phyloP scores from a whole-genome alignment of 2,888 invertebrate genomes.

The Thelaira solivaga region DNA sequence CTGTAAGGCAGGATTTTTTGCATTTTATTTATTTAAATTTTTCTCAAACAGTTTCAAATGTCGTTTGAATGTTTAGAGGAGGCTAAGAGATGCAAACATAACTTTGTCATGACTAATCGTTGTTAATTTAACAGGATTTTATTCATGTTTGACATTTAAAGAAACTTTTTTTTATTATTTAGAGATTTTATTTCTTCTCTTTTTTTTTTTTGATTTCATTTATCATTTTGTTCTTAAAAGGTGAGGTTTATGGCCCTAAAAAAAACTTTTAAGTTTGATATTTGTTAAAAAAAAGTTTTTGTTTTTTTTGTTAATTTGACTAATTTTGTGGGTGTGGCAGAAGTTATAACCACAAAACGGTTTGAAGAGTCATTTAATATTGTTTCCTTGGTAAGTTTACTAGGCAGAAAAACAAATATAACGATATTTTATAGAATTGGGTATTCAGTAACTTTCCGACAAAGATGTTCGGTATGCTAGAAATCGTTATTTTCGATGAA shows the following conservation, averaged over 20 bases:
- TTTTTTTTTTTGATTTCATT: background rate
- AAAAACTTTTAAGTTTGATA: conserved; percentile 11
- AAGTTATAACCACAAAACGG: too few species aligned
- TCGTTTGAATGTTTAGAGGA: conserved; percentile 23
- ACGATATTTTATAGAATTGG: too few species aligned
- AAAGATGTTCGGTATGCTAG: too few species aligned
- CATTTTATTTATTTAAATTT: conserved; percentile 6
- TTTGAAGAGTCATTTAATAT: too few species aligned
- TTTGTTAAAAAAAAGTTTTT: conserved; percentile 3
- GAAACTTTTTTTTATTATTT: conserved; percentile 13
- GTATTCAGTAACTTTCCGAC: too few species aligned
- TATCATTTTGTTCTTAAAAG: conserved; percentile 15
- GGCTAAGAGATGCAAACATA: conserved; percentile 40
- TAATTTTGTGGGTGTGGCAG: conserved; percentile 16
- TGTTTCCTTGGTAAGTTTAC: too few species aligned
- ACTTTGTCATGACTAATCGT: conserved; percentile 58
- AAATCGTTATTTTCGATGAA: too few species aligned
- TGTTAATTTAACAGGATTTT: conserved; percentile 55
- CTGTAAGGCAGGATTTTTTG: conserved; percentile 67
- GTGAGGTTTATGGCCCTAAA: conserved; percentile 38
- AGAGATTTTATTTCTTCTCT: background rate
- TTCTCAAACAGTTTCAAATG: conserved; percentile 29
- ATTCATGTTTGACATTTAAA: conserved; percentile 47
- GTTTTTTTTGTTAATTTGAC: background rate
- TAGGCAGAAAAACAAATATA: too few species aligned